Base-by-base conservation (phyloP, 2,113 vertebrate species). In the Struthidea cinerea region DNA sequence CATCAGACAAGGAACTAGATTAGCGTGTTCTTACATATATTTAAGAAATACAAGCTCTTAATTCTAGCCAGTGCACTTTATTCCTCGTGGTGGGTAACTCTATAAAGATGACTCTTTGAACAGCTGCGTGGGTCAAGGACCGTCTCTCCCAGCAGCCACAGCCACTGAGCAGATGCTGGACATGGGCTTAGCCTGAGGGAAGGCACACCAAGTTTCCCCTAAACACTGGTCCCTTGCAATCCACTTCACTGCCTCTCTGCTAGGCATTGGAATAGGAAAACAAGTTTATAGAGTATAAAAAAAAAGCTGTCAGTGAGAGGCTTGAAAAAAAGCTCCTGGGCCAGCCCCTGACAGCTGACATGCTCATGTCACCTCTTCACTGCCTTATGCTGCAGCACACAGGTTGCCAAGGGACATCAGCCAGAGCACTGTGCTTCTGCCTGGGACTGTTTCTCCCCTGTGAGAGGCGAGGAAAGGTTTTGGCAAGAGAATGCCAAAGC, bases 1-100 rank as follows among this genome's bases (percentile, higher is more conserved):
- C 91, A 75, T 75, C 64, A 94, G 79, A 91, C 82, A 88, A 90
- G 63, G 68, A 86, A 90, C 50, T 59, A 93, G 82, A 96, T 96
- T 83, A 85, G 53, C 0, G 0, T 49, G 37, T 74, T 88, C 75
- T 80, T 39, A 65, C 37, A 65, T 32, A 59, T 46, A 64, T 83
- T 88, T 74, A 90, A 90, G 75, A 84, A 93, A 95, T 44, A 59
- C 71, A 84, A 90, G 55, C 42, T 91, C 35, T 73, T 93, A 71
- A 74, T 85, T 67, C 55, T 83, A 65, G 42, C 28, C 68, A n/a
- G 42, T 3, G 10, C 76, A 70, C 35, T 92, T 39, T 19, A 65
- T 53, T 89, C 55, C 71, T 84, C 50, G 37, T 0, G 4, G 32
- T 35, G 67, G 30, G 32, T 46, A 92, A 44, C 17, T 53, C 19